Evolutionary conservation across 2,797 vertebrate genomes (phyloP), one percentile per base, ranked within the genome.

Genomic region (Podarcis siculus): DNA sequence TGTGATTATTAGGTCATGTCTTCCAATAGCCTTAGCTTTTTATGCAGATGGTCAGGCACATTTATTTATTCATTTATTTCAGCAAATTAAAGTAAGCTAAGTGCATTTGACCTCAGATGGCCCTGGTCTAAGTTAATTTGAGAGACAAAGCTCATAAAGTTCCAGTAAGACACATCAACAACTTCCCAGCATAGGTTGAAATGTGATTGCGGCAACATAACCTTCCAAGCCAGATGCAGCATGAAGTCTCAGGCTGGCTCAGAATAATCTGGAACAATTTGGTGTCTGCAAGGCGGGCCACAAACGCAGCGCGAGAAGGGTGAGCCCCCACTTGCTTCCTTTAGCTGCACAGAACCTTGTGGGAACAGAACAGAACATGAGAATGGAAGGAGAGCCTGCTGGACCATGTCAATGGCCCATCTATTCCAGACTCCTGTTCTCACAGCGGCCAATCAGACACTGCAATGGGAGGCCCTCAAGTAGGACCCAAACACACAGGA

Each of bases 121-220:
- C 91, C 89, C 90, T 83, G 94, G 95, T 93, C 93, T 96, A 96
- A 96, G 94, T 96, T 96, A 95, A 96, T 96, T 96, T 94, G 94
- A 95, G 92, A 96, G 89, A 93, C 84, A 83, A 93, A 89, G 87
- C 92, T 92, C 92, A 82, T 89, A 94, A 94, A 90, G 91, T 96
- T 95, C 95, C 94, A 90, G 95, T 94, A 96, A 91, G 93, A 90
- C 83, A 79, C 76, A 92, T 91, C 94, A 86, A 89, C 92, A 94
- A 91, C 93, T 95, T 95, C 93, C 93, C 85, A 92, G 95, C 93
- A 93, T 91, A 76, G 76, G 82, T 92, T 91, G 91, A 91, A 92
- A 91, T 87, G 73, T 87, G 85, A 93, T 86, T 88, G 92, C 91
- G 92, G 89, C 91, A 84, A 85, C 87, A 86, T 84, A 93, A 92